Base-by-base conservation (phyloP, 2,888 invertebrate species). In the Platynereis dumerilii region DNA sequence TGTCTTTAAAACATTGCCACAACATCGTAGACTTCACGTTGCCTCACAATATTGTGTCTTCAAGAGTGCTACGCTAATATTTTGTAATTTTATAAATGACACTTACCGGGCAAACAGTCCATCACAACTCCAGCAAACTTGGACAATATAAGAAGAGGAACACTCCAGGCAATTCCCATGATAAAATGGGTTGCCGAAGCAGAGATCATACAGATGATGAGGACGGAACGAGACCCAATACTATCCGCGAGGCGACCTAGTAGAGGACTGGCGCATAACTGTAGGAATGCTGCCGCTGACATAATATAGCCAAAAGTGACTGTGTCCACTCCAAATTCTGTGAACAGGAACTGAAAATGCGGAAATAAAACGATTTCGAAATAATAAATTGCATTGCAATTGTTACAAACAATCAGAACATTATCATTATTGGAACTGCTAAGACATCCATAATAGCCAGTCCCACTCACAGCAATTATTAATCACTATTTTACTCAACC, bases 281-380 rank as follows among this genome's bases (percentile, higher is more conserved):
- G 39, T 26, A 61, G 44, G 44, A 61, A 55, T 22, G 55, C 61
- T 26, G 26, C 53, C 7, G 44, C 24, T 1, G 42, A 42, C 55
- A 27, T 22, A 26, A 61, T 42, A 42, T 55, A 61, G 10, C 61
- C 55, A 26, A 54, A 61, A n/a, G 61, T 61, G 42, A 44, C 44
- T 2, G 54, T 34, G 55, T 61, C 61, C 10, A 42, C 42, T 7
- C 28, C 55, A 26, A 54, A 44, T 12, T 39, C 29, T 42, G 34
- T 61, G 61, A 20, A 61, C 29, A 60, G 52, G 60, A 53, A 48
- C 34, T 34, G 34, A 12, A 34, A 34, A 34, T 5, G 12, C 12
- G 34, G 7, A 34, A 34, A n/a, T n/a, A 34, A 34, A 34, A 7
- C 7, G 12, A 34, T 34, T 7, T 34, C 34, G 12, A 34, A 34